Conservation (phyloP, 2,113 vertebrate species). For the Psettodes erumei region DNA sequence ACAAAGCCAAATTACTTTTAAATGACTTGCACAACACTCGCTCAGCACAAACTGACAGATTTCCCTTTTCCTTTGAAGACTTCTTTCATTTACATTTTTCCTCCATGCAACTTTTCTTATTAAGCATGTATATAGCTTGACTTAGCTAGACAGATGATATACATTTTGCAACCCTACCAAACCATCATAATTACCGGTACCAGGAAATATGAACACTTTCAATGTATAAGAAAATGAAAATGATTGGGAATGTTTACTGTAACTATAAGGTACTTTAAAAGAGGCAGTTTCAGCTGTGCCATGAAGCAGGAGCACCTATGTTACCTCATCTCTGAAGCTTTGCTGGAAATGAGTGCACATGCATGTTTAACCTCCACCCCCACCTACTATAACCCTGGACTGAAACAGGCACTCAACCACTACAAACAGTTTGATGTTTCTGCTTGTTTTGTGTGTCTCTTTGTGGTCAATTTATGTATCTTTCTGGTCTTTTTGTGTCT, state of each 20-base stretch:
- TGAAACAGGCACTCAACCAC: background rate
- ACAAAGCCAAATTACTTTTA: conserved; percentile 12
- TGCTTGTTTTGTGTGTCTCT: too few species aligned
- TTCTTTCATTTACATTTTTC: background rate
- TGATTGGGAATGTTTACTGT: background rate
- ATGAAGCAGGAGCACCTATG: too few species aligned
- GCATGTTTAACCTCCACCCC: too few species aligned
- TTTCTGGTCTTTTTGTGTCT: too few species aligned
- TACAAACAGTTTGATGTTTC: background rate
- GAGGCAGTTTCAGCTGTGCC: background rate
- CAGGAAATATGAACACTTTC: background rate
- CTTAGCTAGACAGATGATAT: too few species aligned
- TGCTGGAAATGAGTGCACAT: too few species aligned
- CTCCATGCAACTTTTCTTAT: background rate
- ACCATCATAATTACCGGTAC: background rate
- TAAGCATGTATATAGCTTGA: background rate
- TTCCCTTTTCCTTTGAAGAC: background rate
- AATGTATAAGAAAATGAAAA: background rate
- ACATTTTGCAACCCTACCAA: background rate
- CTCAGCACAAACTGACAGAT: background rate
- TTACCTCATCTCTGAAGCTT: too few species aligned
- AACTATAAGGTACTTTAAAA: background rate
- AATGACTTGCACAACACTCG: background rate
- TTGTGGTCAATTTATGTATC: background rate
- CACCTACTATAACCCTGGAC: too few species aligned